Conservation (phyloP, 1,140 invertebrate genomes). For the Tetranychus urticae region DNA sequence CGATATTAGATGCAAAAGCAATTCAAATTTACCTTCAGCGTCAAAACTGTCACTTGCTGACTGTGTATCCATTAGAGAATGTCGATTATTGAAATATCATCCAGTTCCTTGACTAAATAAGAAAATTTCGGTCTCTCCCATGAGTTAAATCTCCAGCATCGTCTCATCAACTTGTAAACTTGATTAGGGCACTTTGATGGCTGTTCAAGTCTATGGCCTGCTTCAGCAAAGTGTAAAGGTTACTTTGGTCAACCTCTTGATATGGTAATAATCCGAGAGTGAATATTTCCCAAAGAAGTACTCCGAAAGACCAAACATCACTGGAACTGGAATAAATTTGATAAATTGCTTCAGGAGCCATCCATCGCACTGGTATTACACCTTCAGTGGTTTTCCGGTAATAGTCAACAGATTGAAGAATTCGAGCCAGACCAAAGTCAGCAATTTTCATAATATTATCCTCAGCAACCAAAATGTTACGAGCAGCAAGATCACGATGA, state of each 20-base stretch:
- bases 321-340: conserved; percentile 82
- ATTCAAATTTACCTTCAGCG: not conserved
- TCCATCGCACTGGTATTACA: conserved; percentile 89
- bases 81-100: conserved; percentile 54
- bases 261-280: conserved; percentile 75
- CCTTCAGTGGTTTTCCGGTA: conserved; percentile 91
- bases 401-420: conserved; percentile 80
- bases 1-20: not conserved
- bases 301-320: conserved; percentile 88
- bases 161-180: conserved; percentile 70
- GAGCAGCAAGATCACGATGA: conserved; percentile 84
- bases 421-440: conserved; percentile 86
- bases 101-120: conserved; percentile 56
- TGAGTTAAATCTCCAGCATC: conserved; percentile 79
- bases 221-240: conserved; percentile 41
- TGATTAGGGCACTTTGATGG: conserved; percentile 69
- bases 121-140: conserved; percentile 59
- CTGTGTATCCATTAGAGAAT: conserved; percentile 28
- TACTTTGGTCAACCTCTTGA: conserved; percentile 44
- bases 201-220: conserved; percentile 78
- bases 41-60: not conserved
- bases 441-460: conserved; percentile 70
- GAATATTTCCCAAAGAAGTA: conserved; percentile 84
- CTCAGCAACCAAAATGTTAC: conserved; percentile 85
- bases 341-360: conserved; percentile 89